Conservation (phyloP, 1,140 invertebrate species). For the Heterodera carotae region DNA sequence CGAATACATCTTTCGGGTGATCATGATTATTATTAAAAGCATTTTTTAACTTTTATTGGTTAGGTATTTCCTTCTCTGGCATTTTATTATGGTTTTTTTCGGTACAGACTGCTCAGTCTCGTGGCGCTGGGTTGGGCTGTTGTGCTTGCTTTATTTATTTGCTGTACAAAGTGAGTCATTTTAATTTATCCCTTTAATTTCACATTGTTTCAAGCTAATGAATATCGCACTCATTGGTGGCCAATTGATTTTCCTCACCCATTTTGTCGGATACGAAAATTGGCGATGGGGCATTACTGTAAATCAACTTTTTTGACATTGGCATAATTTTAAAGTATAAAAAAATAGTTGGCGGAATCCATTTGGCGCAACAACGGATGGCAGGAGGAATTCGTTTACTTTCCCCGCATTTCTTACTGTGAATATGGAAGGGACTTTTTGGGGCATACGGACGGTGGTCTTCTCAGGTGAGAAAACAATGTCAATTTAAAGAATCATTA, state of each 20-base stretch:
- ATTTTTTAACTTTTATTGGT: not conserved
- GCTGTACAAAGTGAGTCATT: slow-evolving; percentile 15
- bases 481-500: no score
- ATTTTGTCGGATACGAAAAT: slow-evolving; percentile 23
- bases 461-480: no score
- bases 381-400: slow-evolving; percentile 13
- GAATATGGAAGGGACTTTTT: slow-evolving; percentile 25
- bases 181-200: not conserved
- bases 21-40: not conserved
- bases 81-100: not conserved
- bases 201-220: slow-evolving; percentile 5
- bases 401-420: slow-evolving; percentile 22
- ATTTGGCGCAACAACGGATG: slow-evolving; percentile 16
- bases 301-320: not conserved
- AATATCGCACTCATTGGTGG: slow-evolving; percentile 14
- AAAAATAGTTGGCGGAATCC: not conserved
- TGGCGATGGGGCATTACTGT: slow-evolving; percentile 23
- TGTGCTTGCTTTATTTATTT: slow-evolving; percentile 6
- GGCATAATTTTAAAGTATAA: no score
- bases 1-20: slow-evolving; percentile 25
- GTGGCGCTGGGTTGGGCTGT: slow-evolving; percentile 18
- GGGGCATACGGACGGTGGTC: slow-evolving; percentile 6
- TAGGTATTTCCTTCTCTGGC: not conserved
- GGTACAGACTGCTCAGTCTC: slow-evolving; percentile 7
- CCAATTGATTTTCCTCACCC: slow-evolving; percentile 18